Percentiles rank a stretch among this genome's conserved stretches.
Conservation (phyloP, 2,113 vertebrate species). For the Phrynosoma blainvillii region DNA sequence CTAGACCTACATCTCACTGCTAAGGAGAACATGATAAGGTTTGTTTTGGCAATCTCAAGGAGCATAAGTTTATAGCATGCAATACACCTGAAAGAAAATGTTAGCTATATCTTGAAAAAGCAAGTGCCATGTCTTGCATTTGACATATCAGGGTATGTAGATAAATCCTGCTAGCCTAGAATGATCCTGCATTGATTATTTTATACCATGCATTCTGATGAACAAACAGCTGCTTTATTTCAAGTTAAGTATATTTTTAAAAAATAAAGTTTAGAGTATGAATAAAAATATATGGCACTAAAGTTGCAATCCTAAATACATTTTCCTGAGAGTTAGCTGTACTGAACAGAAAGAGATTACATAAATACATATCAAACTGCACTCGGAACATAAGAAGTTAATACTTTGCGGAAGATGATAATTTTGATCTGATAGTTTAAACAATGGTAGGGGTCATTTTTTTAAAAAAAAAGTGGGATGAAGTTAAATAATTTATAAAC, state of each 20-base stretch:
- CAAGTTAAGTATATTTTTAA: neutral
- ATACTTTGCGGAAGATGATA: neutral
- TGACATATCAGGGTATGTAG: neutral
- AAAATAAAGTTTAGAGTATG: neutral
- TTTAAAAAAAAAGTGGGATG: neutral
- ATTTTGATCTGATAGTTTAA: neutral
- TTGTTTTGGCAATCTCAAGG: constrained; percentile 36
- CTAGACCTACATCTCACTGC: constrained; percentile 48
- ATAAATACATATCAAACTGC: no score
- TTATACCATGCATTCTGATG: neutral
- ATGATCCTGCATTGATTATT: constrained; percentile 4
- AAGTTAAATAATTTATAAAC: constrained; percentile 46
- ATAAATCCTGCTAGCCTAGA: neutral
- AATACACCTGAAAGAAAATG: neutral
- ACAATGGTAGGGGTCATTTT: neutral
- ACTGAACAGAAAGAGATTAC: no score
- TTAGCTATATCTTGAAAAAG: neutral
- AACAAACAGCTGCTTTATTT: constrained; percentile 9
- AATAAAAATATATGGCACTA: constrained; percentile 32
- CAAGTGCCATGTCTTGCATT: neutral
- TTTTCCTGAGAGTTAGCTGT: neutral
- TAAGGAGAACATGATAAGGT: constrained; percentile 39
- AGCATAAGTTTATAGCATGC: constrained; percentile 33
- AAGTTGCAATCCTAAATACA: neutral
- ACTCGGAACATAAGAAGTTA: neutral